phyloP scores from a whole-genome alignment of 2,888 invertebrate species.

The Archips xylosteana region DNA sequence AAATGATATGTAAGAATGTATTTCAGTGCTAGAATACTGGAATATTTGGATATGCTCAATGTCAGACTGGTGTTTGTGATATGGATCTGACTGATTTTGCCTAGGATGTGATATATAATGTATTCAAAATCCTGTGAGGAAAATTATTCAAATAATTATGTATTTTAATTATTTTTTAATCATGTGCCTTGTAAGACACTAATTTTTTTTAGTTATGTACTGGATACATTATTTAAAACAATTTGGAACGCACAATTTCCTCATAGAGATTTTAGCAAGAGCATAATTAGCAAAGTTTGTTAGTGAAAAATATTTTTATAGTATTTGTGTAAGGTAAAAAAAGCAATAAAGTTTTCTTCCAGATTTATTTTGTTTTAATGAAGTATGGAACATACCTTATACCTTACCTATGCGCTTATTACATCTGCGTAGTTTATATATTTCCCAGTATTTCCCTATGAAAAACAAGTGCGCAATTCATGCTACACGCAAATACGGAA shows the following conservation, averaged over 20 bases:
- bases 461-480: not conserved
- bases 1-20: slow-evolving; percentile 17
- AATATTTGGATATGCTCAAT: slow-evolving; percentile 34
- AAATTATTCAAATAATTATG: slow-evolving; percentile 46
- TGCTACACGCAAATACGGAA: not conserved
- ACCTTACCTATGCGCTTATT: not conserved
- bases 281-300: slow-evolving; percentile 66
- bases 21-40: slow-evolving; percentile 21
- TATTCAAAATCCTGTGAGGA: slow-evolving; percentile 66
- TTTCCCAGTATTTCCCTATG: no score
- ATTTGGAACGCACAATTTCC: slow-evolving; percentile 52
- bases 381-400: not conserved
- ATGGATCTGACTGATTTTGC: slow-evolving; percentile 71
- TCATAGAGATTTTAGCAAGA: slow-evolving; percentile 64
- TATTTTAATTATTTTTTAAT: slow-evolving; percentile 47
- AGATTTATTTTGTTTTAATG: slow-evolving; percentile 12
- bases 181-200: slow-evolving; percentile 71
- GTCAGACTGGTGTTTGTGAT: slow-evolving; percentile 60
- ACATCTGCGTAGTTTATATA: not conserved
- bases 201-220: slow-evolving; percentile 43
- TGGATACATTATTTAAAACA: slow-evolving; percentile 40
- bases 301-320: slow-evolving; percentile 66
- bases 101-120: slow-evolving; percentile 56
- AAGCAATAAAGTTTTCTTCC: slow-evolving; percentile 68
- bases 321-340: slow-evolving; percentile 46